Evolutionary conservation across 2,888 invertebrate genomes (phyloP).

Genomic region (Chesias legatella): DNA sequence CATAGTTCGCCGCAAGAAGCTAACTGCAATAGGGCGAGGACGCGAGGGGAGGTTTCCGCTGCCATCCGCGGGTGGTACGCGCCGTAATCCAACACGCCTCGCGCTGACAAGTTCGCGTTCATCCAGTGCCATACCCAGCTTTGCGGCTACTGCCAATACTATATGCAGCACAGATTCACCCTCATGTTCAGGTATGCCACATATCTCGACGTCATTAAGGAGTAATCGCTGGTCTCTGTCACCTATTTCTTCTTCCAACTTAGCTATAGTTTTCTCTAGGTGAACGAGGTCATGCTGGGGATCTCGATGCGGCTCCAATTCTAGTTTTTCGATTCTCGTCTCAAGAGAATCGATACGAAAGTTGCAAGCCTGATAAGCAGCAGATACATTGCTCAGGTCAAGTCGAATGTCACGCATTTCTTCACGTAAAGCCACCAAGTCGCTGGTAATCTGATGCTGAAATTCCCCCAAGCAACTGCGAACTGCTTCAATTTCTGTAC

Average conservation of each 20-base stretch:
- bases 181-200: background rate
- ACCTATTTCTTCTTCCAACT: background rate
- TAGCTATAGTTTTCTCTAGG: background rate
- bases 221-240: background rate
- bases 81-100: too few relatives aligned
- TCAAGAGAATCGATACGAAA: background rate
- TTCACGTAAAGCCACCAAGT: background rate
- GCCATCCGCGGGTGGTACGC: too few relatives aligned
- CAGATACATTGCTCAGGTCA: background rate
- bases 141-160: background rate
- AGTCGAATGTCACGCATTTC: background rate
- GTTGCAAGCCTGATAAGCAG: background rate
- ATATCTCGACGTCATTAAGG: background rate
- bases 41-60: background rate
- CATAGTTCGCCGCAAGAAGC: background rate
- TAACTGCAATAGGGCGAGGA: background rate
- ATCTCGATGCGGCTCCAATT: background rate
- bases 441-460: too few relatives aligned
- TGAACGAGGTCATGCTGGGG: background rate
- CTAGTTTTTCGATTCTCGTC: background rate
- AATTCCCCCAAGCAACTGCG: background rate
- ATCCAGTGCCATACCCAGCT: background rate
- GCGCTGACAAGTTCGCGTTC: too few relatives aligned
- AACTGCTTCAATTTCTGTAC: background rate
- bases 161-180: slow-evolving; percentile 4